These are phyloP conservation scores for Cecropterus lyciades DNA, from an alignment of 1,140 invertebrate species.

Conservation along the genomic window DNA sequence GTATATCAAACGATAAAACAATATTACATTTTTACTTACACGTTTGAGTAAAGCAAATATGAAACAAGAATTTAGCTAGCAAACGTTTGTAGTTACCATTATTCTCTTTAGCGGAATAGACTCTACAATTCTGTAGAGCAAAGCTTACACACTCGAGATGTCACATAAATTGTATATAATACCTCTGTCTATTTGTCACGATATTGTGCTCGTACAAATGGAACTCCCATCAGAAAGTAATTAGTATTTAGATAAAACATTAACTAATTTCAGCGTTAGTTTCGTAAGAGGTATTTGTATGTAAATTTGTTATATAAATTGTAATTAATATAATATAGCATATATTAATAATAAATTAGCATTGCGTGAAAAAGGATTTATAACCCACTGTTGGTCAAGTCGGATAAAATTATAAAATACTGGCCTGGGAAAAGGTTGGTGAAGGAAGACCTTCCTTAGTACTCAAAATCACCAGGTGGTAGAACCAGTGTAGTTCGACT, in stretches of 20 bases:
- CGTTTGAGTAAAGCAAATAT: constrained; percentile 7
- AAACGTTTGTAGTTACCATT: constrained; percentile 19
- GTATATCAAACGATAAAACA: too few species aligned
- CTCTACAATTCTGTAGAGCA: not conserved
- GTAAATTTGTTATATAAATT: too few species aligned
- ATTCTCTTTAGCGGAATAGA: constrained; percentile 10
- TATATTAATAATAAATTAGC: too few species aligned
- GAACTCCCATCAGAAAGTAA: constrained; percentile 13
- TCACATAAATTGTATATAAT: constrained; percentile 22
- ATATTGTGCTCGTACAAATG: constrained; percentile 13
- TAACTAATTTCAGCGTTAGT: constrained; percentile 4
- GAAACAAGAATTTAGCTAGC: constrained; percentile 11
- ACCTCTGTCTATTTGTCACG: constrained; percentile 13
- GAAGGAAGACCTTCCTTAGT: too few species aligned
- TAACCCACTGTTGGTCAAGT: too few species aligned
- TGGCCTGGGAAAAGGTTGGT: too few species aligned
- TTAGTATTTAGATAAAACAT: constrained; percentile 9
- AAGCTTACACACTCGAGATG: constrained; percentile 6
- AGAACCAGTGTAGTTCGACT: too few species aligned
- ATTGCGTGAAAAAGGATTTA: too few species aligned
- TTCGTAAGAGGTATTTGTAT: not conserved
- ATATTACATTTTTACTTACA: too few species aligned
- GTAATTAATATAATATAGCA: too few species aligned
- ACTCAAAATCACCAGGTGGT: too few species aligned
- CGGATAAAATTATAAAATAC: too few species aligned